Evolutionary conservation across 2,113 vertebrate genomes (phyloP).

Genomic region (Hiodon alosoides): DNA sequence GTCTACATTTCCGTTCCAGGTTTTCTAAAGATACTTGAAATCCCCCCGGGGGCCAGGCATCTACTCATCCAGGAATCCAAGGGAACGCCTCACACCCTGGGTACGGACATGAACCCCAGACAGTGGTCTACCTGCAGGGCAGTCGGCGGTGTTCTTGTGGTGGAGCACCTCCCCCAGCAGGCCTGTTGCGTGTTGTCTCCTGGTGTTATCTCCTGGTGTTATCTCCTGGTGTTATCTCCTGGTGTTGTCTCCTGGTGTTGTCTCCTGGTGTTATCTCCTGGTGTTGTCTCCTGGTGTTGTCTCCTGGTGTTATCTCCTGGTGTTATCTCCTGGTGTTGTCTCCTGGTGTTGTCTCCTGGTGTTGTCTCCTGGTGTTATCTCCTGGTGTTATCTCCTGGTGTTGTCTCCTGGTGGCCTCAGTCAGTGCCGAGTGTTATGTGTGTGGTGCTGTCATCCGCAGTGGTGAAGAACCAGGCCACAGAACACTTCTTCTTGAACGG

Average conservation of each 20-base stretch:
- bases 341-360: not conserved
- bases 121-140: too few relatives aligned
- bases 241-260: not conserved
- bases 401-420: not conserved
- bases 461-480: slow-evolving; percentile 83
- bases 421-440: not conserved
- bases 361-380: not conserved
- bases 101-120: slow-evolving; percentile 53
- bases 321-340: not conserved
- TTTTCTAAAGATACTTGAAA: slow-evolving; percentile 89
- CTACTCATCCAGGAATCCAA: slow-evolving; percentile 87
- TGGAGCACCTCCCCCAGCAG: not conserved
- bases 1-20: slow-evolving; percentile 57
- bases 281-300: not conserved
- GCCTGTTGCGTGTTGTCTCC: not conserved
- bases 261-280: not conserved
- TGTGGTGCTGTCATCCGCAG: slow-evolving; percentile 46
- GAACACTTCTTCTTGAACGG: slow-evolving; percentile 85
- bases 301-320: not conserved
- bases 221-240: not conserved
- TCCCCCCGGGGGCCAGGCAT: slow-evolving; percentile 87
- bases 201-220: not conserved
- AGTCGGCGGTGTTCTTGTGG: not conserved
- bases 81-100: slow-evolving; percentile 73
- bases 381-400: not conserved